phyloP scores from a whole-genome alignment of 2,797 vertebrate genomes.

The Argya squamiceps region DNA sequence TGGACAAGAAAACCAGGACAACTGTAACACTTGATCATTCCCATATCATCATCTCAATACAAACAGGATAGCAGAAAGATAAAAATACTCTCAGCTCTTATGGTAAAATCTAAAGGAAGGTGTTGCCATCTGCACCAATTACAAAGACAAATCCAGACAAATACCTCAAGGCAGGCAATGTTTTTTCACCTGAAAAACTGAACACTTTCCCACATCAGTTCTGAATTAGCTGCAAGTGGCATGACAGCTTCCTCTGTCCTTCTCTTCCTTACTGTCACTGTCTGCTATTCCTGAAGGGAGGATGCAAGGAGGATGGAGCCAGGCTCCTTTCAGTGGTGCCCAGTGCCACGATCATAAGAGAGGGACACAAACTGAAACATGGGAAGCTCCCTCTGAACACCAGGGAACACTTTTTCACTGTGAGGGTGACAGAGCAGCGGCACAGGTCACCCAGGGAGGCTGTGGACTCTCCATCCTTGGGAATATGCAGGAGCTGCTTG shows the following conservation, averaged over 20 bases:
- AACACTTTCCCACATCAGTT: neutral
- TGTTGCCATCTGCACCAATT: neutral
- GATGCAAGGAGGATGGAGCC: neutral
- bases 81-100: neutral
- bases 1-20: neutral
- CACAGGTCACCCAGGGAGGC: neutral
- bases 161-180: neutral
- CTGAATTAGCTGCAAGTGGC: neutral
- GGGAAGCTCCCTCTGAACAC: neutral
- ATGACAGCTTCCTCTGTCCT: neutral
- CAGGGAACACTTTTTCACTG: neutral
- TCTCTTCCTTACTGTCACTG: neutral
- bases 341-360: neutral
- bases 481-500: neutral
- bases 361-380: neutral
- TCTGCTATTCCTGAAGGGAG: neutral
- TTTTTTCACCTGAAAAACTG: neutral
- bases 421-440: fast-evolving
- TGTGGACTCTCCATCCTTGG: neutral
- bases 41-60: neutral
- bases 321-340: neutral
- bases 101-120: neutral
- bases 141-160: neutral
- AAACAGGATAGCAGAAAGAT: neutral
- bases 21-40: neutral